A percentile compares a stretch with the other conserved stretches of the same genome.
Conservation (phyloP, 2,113 vertebrate species). For the Hemichromis elongatus region DNA sequence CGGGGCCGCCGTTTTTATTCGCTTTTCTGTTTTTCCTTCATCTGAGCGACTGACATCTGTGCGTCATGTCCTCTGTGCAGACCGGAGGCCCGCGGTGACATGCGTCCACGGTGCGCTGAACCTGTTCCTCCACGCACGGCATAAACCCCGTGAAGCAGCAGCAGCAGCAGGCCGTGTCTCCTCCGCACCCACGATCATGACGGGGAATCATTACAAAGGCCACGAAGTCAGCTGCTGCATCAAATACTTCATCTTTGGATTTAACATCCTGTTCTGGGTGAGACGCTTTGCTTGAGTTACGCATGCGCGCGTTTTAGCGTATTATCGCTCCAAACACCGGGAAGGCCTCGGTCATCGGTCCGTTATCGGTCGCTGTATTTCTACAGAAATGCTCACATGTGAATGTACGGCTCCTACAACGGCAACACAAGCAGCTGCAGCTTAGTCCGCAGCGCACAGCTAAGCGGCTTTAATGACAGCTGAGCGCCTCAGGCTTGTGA, state of each 20-base stretch:
- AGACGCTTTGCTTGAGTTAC: neutral
- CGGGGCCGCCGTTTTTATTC: fast-evolving
- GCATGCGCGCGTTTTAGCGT: neutral
- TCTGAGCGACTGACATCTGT: neutral
- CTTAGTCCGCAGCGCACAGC: neutral
- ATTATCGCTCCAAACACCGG: neutral
- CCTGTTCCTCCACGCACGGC: conserved; percentile 42
- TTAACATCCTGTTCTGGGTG: conserved; percentile 85
- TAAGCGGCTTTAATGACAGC: conserved; percentile 56
- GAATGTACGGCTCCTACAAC: neutral
- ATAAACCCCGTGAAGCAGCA: conserved; percentile 51
- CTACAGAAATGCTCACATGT: neutral
- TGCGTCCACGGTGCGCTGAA: conserved; percentile 49
- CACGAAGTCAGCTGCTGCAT: conserved; percentile 99
- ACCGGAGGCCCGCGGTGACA: neutral
- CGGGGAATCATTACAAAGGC: conserved; percentile 92
- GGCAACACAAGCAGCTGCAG: neutral
- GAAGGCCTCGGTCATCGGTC: neutral
- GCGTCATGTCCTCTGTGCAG: neutral
- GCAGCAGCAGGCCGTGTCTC: conserved; percentile 42
- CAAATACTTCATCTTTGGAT: conserved; percentile 97
- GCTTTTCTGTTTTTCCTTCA: fast-evolving
- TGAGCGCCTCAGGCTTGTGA: neutral
- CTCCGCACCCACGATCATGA: conserved; percentile 74
- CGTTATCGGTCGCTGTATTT: neutral